Evolutionary conservation across 2,888 invertebrate species (phyloP).

Genomic region (Apamea monoglypha): DNA sequence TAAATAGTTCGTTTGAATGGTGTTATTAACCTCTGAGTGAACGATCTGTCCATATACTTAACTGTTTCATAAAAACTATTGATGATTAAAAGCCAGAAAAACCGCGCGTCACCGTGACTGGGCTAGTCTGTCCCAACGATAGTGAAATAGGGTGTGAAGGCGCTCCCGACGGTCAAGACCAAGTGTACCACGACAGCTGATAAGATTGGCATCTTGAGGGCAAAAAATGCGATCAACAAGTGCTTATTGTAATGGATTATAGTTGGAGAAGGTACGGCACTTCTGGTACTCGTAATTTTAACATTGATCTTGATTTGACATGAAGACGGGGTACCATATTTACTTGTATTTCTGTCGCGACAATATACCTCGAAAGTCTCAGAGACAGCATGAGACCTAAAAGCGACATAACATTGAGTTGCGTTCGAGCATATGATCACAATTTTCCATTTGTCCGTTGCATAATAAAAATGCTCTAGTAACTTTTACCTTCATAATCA

Average conservation of each 20-base stretch:
- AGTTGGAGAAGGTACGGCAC: slow-evolving; percentile 11
- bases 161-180: slow-evolving; percentile 59
- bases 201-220: slow-evolving; percentile 44
- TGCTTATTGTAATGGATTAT: slow-evolving; percentile 28
- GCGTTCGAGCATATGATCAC: not conserved
- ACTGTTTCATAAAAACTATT: slow-evolving; percentile 64
- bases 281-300: not conserved
- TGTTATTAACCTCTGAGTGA: slow-evolving; percentile 68
- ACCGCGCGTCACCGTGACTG: slow-evolving; percentile 62
- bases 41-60: slow-evolving; percentile 54
- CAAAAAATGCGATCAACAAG: slow-evolving; percentile 58
- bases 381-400: not conserved
- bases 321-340: not conserved
- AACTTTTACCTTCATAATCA: not conserved
- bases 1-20: slow-evolving; percentile 61
- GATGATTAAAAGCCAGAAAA: slow-evolving; percentile 60
- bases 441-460: not conserved
- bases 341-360: not conserved
- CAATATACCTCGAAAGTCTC: not conserved
- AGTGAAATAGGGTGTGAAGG: slow-evolving; percentile 65
- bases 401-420: not conserved
- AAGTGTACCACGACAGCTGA: slow-evolving; percentile 51
- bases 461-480: not conserved
- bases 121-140: slow-evolving; percentile 49
- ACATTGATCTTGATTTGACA: not conserved